Evolutionary conservation across 2,888 invertebrate species (phyloP).

Genomic region (Patella depressa): DNA sequence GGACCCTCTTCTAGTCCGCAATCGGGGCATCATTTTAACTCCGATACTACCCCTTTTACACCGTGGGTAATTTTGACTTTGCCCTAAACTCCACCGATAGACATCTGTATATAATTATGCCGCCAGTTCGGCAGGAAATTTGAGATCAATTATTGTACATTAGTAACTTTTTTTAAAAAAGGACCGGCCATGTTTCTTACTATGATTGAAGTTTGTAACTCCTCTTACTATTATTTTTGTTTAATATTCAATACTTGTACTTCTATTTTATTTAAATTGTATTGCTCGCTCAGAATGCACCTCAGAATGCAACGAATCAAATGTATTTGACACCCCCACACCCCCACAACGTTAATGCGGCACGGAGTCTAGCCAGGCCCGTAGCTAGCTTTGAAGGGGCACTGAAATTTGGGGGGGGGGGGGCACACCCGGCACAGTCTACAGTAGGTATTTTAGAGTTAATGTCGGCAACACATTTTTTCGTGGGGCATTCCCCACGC

Average conservation of each 20-base stretch:
- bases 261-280: conserved; percentile 10
- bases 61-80: background rate
- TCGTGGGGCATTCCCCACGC: too few relatives aligned
- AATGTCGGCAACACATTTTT: too few relatives aligned
- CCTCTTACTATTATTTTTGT: background rate
- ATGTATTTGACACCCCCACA: background rate
- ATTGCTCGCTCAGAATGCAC: background rate
- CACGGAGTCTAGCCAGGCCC: background rate
- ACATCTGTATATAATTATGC: background rate
- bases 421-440: too few relatives aligned
- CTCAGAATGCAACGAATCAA: too few relatives aligned
- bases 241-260: background rate
- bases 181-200: too few relatives aligned
- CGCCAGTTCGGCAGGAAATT: background rate
- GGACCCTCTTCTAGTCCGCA: too few relatives aligned
- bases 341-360: background rate
- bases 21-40: too few relatives aligned
- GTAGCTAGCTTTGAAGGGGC: too few relatives aligned
- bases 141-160: background rate
- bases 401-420: too few relatives aligned
- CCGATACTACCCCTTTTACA: too few relatives aligned
- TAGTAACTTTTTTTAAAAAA: background rate
- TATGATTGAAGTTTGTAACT: background rate
- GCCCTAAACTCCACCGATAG: background rate
- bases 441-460: too few relatives aligned